Percentiles rank a stretch among this genome's conserved stretches.
Evolutionary conservation across 2,797 vertebrate genomes (phyloP).

Genomic region (Carduelis carduelis): DNA sequence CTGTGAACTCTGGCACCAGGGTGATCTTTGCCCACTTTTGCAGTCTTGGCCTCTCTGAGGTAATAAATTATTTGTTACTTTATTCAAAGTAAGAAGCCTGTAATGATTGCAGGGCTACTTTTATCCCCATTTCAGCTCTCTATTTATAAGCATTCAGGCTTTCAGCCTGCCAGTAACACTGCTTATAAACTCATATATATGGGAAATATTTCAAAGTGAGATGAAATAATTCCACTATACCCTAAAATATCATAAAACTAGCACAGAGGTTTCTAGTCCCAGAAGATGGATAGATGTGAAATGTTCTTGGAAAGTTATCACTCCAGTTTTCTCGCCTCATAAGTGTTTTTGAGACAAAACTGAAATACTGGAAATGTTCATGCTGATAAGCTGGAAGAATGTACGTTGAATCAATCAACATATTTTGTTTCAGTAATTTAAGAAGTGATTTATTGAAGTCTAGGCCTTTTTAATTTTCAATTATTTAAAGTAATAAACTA

Average conservation of each 20-base stretch:
- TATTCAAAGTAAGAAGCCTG: not conserved
- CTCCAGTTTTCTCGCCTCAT: not conserved
- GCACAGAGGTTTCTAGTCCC: not conserved
- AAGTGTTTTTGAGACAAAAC: not conserved
- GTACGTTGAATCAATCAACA: not conserved
- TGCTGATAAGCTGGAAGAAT: not conserved
- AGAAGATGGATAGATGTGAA: not conserved
- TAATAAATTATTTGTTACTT: not conserved
- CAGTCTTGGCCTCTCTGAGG: not conserved
- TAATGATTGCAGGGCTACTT: not conserved
- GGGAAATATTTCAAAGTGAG: not conserved
- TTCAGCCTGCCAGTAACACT: not conserved
- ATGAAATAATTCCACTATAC: not conserved
- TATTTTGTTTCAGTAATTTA: not conserved
- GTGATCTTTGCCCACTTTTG: not conserved
- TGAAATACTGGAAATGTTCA: not conserved
- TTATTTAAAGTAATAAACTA: not conserved
- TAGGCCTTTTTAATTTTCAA: not conserved
- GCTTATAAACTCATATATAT: not conserved
- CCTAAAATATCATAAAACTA: slow-evolving; percentile 7
- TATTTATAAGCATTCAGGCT: not conserved
- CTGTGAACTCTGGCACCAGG: not conserved
- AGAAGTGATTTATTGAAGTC: not conserved
- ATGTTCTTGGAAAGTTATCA: not conserved
- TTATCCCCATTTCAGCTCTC: not conserved